These are phyloP conservation scores for Tenrec ecaudatus DNA, from an alignment of 2,113 vertebrate species.

Conservation along the genomic window DNA sequence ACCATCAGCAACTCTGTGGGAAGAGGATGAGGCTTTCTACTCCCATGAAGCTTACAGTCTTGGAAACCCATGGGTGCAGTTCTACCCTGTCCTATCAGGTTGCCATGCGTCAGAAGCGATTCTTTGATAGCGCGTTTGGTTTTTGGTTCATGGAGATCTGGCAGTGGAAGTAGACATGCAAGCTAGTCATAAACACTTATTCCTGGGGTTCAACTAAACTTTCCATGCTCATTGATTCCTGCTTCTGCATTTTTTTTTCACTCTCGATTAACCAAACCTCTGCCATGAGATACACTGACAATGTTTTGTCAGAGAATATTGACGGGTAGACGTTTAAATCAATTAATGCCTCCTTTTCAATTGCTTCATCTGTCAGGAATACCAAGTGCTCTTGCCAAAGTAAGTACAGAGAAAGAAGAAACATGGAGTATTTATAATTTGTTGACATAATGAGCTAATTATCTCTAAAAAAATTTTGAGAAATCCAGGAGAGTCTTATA, in stretches of 20 bases:
- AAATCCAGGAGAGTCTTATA: neutral
- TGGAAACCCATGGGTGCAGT: no score
- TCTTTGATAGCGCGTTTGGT: neutral
- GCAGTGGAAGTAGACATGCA: neutral
- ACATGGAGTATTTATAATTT: neutral
- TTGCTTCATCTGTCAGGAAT: constrained; percentile 35
- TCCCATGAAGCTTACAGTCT: no score
- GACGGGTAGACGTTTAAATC: constrained; percentile 50
- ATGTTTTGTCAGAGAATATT: constrained; percentile 28
- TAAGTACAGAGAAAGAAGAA: neutral
- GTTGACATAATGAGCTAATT: neutral
- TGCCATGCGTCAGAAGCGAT: neutral
- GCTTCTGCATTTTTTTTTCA: neutral
- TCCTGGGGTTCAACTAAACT: constrained; percentile 1
- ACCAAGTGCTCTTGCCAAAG: constrained; percentile 37
- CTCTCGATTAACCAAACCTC: neutral
- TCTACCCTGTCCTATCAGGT: neutral
- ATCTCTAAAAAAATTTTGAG: neutral
- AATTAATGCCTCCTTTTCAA: constrained; percentile 44
- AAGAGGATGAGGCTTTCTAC: no score
- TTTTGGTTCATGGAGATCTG: no score
- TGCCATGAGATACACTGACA: neutral
- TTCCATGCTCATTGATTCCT: neutral
- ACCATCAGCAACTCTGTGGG: no score
- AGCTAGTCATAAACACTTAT: neutral